Evolutionary conservation across 1,140 invertebrate species (phyloP).

Genomic region (Phortica variegata): DNA sequence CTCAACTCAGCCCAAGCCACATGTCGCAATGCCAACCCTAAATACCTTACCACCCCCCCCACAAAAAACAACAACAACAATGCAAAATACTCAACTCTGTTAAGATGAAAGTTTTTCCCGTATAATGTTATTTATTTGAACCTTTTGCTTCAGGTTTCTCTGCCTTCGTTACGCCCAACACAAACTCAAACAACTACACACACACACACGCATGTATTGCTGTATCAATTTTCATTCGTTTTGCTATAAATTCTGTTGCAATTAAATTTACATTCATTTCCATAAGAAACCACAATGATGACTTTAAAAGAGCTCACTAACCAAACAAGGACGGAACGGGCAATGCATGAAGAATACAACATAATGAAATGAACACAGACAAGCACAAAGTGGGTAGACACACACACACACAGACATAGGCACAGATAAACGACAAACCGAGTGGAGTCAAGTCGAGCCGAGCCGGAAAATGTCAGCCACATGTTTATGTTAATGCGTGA

Average conservation of each 20-base stretch:
- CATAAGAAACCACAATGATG: constrained; percentile 26
- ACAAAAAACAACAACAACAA: not conserved
- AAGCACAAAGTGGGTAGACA: not conserved
- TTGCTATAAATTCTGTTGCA: constrained; percentile 41
- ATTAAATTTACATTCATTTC: constrained; percentile 54
- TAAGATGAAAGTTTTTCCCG: constrained; percentile 1
- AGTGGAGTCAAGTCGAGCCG: constrained; percentile 6
- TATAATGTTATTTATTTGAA: constrained; percentile 51
- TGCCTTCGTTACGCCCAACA: too few relatives aligned
- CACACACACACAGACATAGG: not conserved
- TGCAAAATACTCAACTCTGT: not conserved
- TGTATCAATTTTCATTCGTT: not conserved
- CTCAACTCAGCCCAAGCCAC: constrained; percentile 18
- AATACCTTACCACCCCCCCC: not conserved
- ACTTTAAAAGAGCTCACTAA: constrained; percentile 20
- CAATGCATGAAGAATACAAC: not conserved
- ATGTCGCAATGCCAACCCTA: not conserved
- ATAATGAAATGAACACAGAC: not conserved
- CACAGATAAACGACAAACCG: constrained; percentile 9
- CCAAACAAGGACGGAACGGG: not conserved
- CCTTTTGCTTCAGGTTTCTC: too few relatives aligned
- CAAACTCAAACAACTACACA: too few relatives aligned
- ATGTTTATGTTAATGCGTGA: constrained; percentile 50
- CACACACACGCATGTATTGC: constrained; percentile 7
- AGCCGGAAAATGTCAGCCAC: constrained; percentile 46